Evolutionary conservation across 2,113 vertebrate genomes (phyloP).

Genomic region (Noctilio leporinus): DNA sequence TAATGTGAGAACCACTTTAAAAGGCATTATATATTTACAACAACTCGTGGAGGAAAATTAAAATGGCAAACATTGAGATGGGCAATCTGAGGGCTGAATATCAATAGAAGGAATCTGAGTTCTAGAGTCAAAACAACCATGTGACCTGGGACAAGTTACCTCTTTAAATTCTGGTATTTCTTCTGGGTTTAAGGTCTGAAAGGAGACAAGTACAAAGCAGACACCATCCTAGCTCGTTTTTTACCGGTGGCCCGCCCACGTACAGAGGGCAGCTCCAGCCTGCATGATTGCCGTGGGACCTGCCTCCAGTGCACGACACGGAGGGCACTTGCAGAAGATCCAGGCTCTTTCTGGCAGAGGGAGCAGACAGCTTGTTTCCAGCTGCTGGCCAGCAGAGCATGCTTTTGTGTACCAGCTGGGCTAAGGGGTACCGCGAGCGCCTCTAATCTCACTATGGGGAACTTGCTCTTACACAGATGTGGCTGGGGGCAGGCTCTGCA

Average conservation of each 20-base stretch:
- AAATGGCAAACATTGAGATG: background rate
- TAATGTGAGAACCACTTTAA: background rate
- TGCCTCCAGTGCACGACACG: background rate
- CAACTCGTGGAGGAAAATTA: background rate
- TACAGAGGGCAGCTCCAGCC: background rate
- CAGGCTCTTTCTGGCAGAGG: background rate
- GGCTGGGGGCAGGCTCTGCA: background rate
- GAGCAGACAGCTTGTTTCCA: background rate
- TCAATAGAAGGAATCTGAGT: background rate
- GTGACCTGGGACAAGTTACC: background rate
- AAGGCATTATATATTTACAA: background rate
- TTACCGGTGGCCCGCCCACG: rapidly evolving
- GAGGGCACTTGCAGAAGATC: background rate
- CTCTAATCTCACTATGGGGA: background rate
- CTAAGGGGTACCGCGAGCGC: background rate
- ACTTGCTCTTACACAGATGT: background rate
- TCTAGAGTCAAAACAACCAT: background rate
- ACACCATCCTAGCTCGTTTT: rapidly evolving
- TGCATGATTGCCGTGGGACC: rapidly evolving
- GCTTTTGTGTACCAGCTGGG: background rate
- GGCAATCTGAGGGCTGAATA: background rate
- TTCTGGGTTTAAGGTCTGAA: background rate
- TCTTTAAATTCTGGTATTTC: background rate
- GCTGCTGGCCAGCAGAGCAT: background rate
- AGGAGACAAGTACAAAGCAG: background rate